phyloP scores from a whole-genome alignment of 1,140 invertebrate genomes.

The Achatina immaculata region DNA sequence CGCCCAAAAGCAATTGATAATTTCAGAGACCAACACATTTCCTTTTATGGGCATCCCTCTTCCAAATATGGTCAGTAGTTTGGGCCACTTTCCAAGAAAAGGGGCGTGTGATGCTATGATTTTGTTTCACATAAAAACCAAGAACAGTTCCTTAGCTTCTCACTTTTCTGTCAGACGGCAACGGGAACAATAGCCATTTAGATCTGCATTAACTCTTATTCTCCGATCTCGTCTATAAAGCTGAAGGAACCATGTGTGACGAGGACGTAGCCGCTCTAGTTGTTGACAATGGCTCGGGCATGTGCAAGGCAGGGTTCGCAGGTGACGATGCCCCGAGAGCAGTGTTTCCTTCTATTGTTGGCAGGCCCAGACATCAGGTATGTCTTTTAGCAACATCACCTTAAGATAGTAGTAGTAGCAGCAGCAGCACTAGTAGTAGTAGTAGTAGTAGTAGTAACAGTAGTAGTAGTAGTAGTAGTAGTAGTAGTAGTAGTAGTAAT shows the following conservation, averaged over 20 bases:
- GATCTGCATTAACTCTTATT: background rate
- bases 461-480: constrained; percentile 38
- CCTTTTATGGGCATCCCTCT: background rate
- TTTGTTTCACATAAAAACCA: background rate
- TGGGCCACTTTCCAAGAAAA: background rate
- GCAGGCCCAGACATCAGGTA: constrained; percentile 11
- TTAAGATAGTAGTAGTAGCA: no score
- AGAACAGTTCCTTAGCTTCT: background rate
- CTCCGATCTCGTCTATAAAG: background rate
- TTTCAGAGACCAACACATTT: background rate
- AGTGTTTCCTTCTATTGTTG: constrained; percentile 19
- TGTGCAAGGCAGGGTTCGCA: constrained; percentile 24
- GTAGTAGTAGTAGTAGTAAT: constrained; percentile 32
- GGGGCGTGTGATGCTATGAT: background rate
- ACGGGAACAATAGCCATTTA: background rate
- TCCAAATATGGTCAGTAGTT: background rate
- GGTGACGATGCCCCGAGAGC: constrained; percentile 18
- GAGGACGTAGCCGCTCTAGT: constrained; percentile 18
- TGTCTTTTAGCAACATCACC: no score
- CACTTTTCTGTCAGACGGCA: background rate
- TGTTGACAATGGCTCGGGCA: constrained; percentile 19
- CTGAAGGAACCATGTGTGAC: constrained; percentile 7
- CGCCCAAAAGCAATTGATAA: background rate
- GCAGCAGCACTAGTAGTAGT: constrained; percentile 24
- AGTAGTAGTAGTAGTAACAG: constrained; percentile 39